These are phyloP conservation scores for Tiliacea aurago DNA, from an alignment of 2,888 invertebrate genomes.

Conservation along the genomic window DNA sequence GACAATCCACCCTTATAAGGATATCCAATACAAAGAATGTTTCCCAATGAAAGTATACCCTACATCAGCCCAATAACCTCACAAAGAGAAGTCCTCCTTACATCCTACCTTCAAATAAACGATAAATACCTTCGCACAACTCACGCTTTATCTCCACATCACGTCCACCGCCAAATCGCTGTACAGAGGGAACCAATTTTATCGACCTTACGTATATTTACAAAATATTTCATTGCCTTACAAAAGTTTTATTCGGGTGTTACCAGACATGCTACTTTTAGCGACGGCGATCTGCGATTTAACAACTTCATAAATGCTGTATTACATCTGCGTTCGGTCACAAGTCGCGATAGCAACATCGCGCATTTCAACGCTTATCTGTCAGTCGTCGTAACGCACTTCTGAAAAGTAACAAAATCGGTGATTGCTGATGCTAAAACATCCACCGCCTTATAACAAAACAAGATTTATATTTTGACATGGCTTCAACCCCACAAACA, in stretches of 20 bases:
- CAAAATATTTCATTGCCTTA: constrained; percentile 68
- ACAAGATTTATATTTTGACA: too few relatives aligned
- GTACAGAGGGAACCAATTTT: constrained; percentile 58
- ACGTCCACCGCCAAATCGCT: constrained; percentile 61
- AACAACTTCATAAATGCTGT: background rate
- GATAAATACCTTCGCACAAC: constrained; percentile 50
- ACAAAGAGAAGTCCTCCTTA: constrained; percentile 42
- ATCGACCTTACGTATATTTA: constrained; percentile 68
- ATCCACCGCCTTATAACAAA: too few relatives aligned
- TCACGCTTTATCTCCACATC: constrained; percentile 57
- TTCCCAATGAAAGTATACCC: constrained; percentile 10
- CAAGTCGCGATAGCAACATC: background rate
- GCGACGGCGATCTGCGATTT: background rate
- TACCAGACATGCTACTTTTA: constrained; percentile 23
- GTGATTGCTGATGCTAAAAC: background rate
- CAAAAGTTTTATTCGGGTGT: constrained; percentile 72
- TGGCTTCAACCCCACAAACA: too few relatives aligned
- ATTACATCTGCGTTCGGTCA: background rate
- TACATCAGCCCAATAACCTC: constrained; percentile 35
- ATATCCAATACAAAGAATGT: constrained; percentile 34
- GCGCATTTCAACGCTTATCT: background rate
- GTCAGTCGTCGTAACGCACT: background rate
- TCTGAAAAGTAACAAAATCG: background rate
- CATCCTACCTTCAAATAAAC: constrained; percentile 51
- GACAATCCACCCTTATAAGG: constrained; percentile 5